A percentile compares a stretch with the other conserved stretches of the same genome.
Evolutionary conservation across 2,888 invertebrate genomes (phyloP).

Genomic region (Pemphredon lugubris): DNA sequence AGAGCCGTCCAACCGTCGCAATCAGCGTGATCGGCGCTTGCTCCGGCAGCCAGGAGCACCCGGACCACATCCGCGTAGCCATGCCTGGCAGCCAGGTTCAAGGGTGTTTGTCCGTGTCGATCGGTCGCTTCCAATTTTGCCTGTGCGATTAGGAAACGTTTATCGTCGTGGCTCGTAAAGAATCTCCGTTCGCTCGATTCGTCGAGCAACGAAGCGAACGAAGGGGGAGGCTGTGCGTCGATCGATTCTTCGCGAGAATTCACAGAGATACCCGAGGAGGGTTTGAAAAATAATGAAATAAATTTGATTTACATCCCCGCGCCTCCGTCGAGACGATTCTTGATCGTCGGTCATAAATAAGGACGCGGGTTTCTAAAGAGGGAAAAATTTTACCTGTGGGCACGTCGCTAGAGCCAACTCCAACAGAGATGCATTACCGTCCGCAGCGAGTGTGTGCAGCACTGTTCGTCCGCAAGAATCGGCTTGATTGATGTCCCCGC

Average conservation of each 20-base stretch:
- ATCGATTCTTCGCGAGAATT: no score
- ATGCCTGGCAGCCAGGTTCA: slow-evolving; percentile 92
- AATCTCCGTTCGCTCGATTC: no score
- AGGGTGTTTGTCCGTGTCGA: slow-evolving; percentile 91
- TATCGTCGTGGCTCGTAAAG: no score
- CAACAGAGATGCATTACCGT: slow-evolving; percentile 87
- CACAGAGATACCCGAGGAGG: no score
- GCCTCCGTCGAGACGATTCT: background rate
- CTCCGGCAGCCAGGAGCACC: slow-evolving; percentile 85
- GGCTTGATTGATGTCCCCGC: slow-evolving; percentile 82
- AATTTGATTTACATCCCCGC: no score
- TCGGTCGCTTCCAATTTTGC: slow-evolving; percentile 85
- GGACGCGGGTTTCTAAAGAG: background rate
- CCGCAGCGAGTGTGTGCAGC: slow-evolving; percentile 89
- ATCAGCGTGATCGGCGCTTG: slow-evolving; percentile 89
- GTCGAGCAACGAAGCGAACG: no score
- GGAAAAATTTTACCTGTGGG: slow-evolving; percentile 81
- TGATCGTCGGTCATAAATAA: slow-evolving; percentile 4
- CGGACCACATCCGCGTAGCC: slow-evolving; percentile 88
- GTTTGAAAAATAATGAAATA: no score
- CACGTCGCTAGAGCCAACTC: slow-evolving; percentile 85
- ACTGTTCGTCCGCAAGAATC: slow-evolving; percentile 86
- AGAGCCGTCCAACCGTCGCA: slow-evolving; percentile 95
- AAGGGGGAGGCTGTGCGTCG: no score
- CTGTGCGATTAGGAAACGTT: slow-evolving; percentile 49